A percentile compares a stretch with the other conserved stretches of the same genome.
Conservation (phyloP, 2,797 vertebrate genomes). For the Chromis chromis region DNA sequence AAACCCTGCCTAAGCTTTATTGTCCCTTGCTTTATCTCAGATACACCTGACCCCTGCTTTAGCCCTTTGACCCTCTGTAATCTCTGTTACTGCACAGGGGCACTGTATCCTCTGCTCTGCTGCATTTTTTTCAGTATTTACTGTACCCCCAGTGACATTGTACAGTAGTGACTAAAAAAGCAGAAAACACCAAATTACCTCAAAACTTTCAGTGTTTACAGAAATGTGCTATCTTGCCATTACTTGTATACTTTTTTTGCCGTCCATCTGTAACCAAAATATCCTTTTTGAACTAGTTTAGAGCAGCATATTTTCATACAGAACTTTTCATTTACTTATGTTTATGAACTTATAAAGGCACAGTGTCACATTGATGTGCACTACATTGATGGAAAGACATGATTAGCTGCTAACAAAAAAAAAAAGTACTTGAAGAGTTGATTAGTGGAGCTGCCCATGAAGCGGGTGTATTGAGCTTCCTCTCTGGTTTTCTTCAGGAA, state of each 20-base stretch:
- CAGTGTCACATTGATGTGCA: constrained; percentile 61
- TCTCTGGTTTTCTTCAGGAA: constrained; percentile 71
- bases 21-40: constrained; percentile 67
- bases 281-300: constrained; percentile 55
- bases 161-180: constrained; percentile 50
- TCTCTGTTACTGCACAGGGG: constrained; percentile 32
- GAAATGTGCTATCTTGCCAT: constrained; percentile 72
- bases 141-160: constrained; percentile 49
- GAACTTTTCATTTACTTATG: constrained; percentile 31
- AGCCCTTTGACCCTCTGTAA: constrained; percentile 43
- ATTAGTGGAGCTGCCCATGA: constrained; percentile 64
- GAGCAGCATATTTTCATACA: constrained; percentile 43
- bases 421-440: constrained; percentile 73
- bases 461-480: constrained; percentile 62
- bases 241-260: constrained; percentile 67
- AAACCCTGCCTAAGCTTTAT: constrained; percentile 76
- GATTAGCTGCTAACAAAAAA: constrained; percentile 76
- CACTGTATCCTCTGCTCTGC: constrained; percentile 29
- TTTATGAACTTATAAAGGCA: constrained; percentile 50
- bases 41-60: constrained; percentile 54
- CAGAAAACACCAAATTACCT: constrained; percentile 77
- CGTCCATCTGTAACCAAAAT: constrained; percentile 74
- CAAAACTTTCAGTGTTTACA: constrained; percentile 80
- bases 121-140: constrained; percentile 67
- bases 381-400: constrained; percentile 53